Conservation (phyloP, 2,888 invertebrate species). For the Apodemia zela region DNA sequence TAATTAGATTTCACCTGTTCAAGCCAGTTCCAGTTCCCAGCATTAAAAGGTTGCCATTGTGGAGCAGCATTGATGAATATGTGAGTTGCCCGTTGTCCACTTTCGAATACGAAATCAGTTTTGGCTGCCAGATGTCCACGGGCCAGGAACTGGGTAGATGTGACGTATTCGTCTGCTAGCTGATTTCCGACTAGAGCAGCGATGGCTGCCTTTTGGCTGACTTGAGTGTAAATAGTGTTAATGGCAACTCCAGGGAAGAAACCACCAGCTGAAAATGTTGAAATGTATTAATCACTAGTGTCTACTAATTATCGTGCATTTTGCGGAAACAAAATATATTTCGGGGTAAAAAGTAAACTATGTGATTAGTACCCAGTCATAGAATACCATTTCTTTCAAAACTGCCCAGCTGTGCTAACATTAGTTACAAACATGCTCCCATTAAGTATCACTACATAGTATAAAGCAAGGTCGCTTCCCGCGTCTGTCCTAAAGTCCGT, state of each 20-base stretch:
- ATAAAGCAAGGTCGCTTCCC: no score
- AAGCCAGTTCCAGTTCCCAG: conserved; percentile 67
- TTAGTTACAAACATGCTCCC: no score
- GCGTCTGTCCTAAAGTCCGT: no score
- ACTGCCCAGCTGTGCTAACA: no score
- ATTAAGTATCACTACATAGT: no score
- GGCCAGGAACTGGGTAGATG: conserved; percentile 59
- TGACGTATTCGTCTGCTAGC: conserved; percentile 69
- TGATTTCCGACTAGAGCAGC: conserved; percentile 48
- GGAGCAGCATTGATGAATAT: conserved; percentile 81
- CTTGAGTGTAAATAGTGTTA: conserved; percentile 62
- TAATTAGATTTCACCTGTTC: conserved; percentile 41
- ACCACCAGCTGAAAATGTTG: conserved; percentile 52
- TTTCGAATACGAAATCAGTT: conserved; percentile 74
- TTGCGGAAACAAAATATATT: no score
- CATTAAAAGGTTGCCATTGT: conserved; percentile 81
- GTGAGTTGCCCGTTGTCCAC: conserved; percentile 76
- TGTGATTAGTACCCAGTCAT: no score
- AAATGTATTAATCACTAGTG: not conserved
- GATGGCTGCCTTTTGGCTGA: conserved; percentile 49
- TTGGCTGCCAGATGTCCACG: conserved; percentile 79
- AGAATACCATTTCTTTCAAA: no score
- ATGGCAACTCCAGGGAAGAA: conserved; percentile 71
- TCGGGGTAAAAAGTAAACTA: no score
- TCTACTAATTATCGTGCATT: no score